Evolutionary conservation across 2,113 vertebrate genomes (phyloP).

Genomic region (Panthera tigris): DNA sequence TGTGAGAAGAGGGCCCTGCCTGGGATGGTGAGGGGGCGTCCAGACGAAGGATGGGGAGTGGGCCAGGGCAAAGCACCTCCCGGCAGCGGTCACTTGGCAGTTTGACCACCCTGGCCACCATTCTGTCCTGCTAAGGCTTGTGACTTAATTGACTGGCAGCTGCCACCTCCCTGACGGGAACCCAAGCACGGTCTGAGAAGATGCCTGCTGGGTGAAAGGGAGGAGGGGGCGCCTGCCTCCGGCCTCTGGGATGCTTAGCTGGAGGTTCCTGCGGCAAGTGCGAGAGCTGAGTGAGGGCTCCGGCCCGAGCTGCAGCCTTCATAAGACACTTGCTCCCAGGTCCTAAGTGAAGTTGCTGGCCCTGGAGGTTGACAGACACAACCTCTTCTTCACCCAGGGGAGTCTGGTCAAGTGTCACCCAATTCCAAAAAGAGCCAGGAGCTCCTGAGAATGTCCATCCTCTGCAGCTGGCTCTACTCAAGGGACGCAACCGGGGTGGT

Average conservation of each 20-base stretch:
- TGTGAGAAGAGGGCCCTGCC: background rate
- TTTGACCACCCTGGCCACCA: background rate
- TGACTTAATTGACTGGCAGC: conserved; percentile 25
- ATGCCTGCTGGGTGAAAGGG: background rate
- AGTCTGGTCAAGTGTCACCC: background rate
- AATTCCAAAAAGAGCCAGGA: background rate
- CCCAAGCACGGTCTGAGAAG: background rate
- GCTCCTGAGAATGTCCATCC: background rate
- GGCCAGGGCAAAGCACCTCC: background rate
- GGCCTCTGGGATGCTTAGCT: background rate
- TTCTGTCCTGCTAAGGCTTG: background rate
- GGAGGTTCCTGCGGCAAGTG: background rate
- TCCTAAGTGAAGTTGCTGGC: background rate
- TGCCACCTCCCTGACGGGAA: conserved; percentile 14
- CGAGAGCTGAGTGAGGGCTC: background rate
- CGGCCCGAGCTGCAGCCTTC: background rate
- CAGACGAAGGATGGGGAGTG: background rate
- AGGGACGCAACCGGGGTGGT: background rate
- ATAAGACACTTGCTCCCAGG: background rate
- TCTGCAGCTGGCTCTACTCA: background rate
- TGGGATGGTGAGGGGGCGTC: background rate
- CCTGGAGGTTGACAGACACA: background rate
- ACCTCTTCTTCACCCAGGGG: background rate
- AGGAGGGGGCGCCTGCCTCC: background rate
- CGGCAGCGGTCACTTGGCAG: background rate